Conservation (phyloP, 2,888 invertebrate species). For the Folsomia candida region DNA sequence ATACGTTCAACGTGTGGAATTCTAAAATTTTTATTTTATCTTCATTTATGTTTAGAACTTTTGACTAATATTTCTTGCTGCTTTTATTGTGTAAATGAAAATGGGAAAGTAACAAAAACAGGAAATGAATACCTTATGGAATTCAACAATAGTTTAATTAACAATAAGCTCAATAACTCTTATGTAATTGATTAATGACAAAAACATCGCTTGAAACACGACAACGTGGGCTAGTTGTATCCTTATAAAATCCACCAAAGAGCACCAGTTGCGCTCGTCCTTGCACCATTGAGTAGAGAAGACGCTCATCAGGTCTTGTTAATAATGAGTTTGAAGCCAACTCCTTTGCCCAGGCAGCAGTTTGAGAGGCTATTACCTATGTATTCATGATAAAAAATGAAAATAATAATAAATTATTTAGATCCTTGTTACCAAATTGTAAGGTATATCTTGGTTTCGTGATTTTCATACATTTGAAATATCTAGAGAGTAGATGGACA, state of each 20-base stretch:
- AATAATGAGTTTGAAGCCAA: slow-evolving; percentile 62
- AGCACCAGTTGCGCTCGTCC: slow-evolving; percentile 90
- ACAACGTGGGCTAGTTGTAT: slow-evolving; percentile 53
- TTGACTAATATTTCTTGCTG: no score
- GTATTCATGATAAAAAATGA: neutral
- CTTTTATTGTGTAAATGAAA: no score
- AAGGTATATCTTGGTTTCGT: neutral
- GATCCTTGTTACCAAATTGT: no score
- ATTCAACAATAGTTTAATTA: no score
- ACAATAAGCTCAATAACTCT: neutral
- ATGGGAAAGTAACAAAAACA: no score
- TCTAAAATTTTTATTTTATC: no score
- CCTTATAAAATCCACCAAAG: slow-evolving; percentile 93
- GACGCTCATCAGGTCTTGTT: slow-evolving; percentile 81
- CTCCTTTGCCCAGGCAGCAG: slow-evolving; percentile 52
- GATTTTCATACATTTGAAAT: slow-evolving; percentile 40
- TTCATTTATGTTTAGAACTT: no score
- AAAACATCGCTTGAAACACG: slow-evolving; percentile 49
- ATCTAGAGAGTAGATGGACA: slow-evolving; percentile 48
- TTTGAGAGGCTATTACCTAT: neutral
- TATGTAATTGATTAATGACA: slow-evolving; percentile 43
- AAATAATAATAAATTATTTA: no score
- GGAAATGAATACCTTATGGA: no score
- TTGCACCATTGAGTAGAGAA: slow-evolving; percentile 82
- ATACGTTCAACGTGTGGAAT: neutral